Base-by-base conservation (phyloP, 1,140 invertebrate species). In the Gryon sp. region DNA sequence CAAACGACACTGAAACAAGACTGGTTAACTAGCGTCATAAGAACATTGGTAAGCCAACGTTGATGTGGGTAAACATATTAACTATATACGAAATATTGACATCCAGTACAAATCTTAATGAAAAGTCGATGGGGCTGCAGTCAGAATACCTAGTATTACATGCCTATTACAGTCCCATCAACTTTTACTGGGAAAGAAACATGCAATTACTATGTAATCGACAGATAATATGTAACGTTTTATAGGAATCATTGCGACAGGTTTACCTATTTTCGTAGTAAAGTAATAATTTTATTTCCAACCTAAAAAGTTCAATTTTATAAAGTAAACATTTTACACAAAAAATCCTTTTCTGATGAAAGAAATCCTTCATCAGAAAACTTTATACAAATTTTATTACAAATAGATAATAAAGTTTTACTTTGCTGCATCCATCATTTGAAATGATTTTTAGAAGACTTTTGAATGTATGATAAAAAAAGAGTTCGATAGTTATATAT, bases 141-240 rank as follows among this genome's bases (percentile, higher is more conserved):
- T n/a, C n/a, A n/a, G n/a, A n/a, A n/a, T n/a, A n/a, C n/a, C n/a
- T n/a, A n/a, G n/a, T n/a, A n/a, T n/a, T n/a, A n/a, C n/a, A n/a
- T n/a, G n/a, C n/a, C n/a, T n/a, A n/a, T n/a, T n/a, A n/a, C n/a
- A n/a, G n/a, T n/a, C n/a, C n/a, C n/a, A n/a, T n/a, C n/a, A n/a
- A n/a, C n/a, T 63, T 65, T 65, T 43, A 65, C 60, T 22, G 12
- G 45, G 4, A 12, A 11, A 4, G 50, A 68, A 57, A 68, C 36
- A 55, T 68, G 50, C 55, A 68, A 68, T 68, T 68, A 20, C 48
- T 55, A 30, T 57, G 41, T 57, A 69, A 69, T 59, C 52, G 45
- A 69, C 43, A 69, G 45, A 59, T 59, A 69, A 69, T 52, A 43
- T 52, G 28, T 46, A 38, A 59, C 24, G 52, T 43, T 69, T 69